Base-by-base conservation (phyloP, 2,888 invertebrate species). In the Drosophila mimetica region DNA sequence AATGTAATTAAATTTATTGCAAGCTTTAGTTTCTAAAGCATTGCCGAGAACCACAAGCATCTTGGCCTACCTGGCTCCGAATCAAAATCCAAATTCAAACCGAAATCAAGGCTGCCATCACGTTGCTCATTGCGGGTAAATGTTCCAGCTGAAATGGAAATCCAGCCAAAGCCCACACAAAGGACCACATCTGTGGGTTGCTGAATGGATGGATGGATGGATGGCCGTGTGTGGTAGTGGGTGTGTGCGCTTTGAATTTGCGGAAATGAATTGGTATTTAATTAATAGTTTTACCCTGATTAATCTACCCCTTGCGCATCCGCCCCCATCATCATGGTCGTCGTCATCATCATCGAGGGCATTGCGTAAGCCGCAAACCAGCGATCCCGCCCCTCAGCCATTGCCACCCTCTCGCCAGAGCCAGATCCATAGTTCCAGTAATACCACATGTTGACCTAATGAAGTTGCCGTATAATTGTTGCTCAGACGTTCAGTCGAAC, bases 271-370 rank as follows among this genome's bases (percentile, higher is more conserved):
- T 90, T 90, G 90, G 86, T 90, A 90, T 90, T 90, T 90, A 90
- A 90, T 90, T 90, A 90, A 90, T 90, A 90, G 90, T 90, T 90
- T 90, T 90, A 89, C 90, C 88, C 88, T 90, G 90, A 90, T 90
- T 89, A 90, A 88, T 84, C 88, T 88, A 71, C 86, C 78, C 88
- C 75, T 69, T 69, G 60, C 65, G 75, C 86, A 71, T 58, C 53
- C 51, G 66, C 57, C 80, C 71, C 75, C 71, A 51, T 47, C 73
- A 63, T 66, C 71, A 61, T 46, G 52, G 6, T 8, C 69, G 48
- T 46, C 54, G 6, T 8, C 69, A 52, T 47, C 73, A 63, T 61
- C 70, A 58, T 44, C 42, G 46, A 53, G 59, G 61, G 58, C 61
- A 60, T 67, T 67, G 58, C 77, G 48, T 63, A 69, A 71, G 72